Evolutionary conservation across 2,888 invertebrate species (phyloP).

Genomic region (Drosophila dives): DNA sequence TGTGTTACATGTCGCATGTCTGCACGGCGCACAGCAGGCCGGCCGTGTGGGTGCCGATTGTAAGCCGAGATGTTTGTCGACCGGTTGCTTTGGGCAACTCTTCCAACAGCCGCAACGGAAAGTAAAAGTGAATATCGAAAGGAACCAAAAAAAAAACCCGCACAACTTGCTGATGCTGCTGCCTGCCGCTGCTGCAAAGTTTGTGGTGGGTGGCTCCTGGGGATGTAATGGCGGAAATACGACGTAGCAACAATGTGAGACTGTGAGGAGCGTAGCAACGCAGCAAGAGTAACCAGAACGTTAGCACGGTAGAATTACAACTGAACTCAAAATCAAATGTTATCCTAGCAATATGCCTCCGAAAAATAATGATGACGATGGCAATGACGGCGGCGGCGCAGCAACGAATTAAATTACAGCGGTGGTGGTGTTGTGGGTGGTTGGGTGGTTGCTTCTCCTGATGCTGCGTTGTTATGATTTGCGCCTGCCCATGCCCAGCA

Average conservation of each 20-base stretch:
- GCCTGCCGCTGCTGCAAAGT: constrained; percentile 13
- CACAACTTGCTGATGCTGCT: constrained; percentile 18
- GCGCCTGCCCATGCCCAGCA: constrained; percentile 40
- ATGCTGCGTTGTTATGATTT: constrained; percentile 73
- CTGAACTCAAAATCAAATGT: constrained; percentile 85
- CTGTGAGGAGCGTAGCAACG: constrained; percentile 83
- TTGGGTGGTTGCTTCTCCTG: constrained; percentile 18
- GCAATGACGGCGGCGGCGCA: constrained; percentile 65
- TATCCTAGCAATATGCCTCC: constrained; percentile 85
- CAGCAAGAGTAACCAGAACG: constrained; percentile 83
- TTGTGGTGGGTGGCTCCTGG: constrained; percentile 26
- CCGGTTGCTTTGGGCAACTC: constrained; percentile 73
- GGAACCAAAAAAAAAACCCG: constrained; percentile 17
- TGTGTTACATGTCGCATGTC: constrained; percentile 39
- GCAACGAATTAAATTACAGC: constrained; percentile 73
- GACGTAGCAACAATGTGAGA: constrained; percentile 67
- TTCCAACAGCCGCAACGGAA: constrained; percentile 53
- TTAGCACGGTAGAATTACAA: constrained; percentile 85
- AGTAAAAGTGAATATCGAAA: constrained; percentile 79
- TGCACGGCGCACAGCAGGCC: constrained; percentile 20
- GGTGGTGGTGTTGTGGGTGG: constrained; percentile 29
- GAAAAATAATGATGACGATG: constrained; percentile 77
- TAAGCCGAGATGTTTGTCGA: constrained; percentile 53
- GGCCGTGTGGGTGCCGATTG: constrained; percentile 26
- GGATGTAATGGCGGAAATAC: constrained; percentile 32